Conservation (phyloP, 2,888 invertebrate species). For the Barypeithes pellucidus region DNA sequence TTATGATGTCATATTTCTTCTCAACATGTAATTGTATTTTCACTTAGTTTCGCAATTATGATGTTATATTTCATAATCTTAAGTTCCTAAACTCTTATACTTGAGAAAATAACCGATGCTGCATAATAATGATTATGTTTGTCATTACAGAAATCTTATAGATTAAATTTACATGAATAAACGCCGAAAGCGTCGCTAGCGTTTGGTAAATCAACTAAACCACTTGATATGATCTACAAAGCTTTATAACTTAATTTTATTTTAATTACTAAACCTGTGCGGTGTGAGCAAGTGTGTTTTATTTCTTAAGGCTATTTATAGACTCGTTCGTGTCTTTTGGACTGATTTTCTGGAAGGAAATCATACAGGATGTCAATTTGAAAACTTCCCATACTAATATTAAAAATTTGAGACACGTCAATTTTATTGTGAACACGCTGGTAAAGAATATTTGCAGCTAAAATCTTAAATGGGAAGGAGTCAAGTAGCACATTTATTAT, state of each 20-base stretch:
- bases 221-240: not conserved
- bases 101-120: not conserved
- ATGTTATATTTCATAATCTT: not conserved
- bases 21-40: not conserved
- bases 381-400: too few relatives aligned
- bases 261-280: not conserved
- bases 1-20: too few relatives aligned
- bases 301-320: not conserved
- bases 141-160: not conserved
- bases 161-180: constrained; percentile 5
- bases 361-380: too few relatives aligned
- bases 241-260: not conserved
- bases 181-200: not conserved
- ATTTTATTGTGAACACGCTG: too few relatives aligned
- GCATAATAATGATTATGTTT: not conserved
- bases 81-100: not conserved
- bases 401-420: too few relatives aligned
- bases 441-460: too few relatives aligned
- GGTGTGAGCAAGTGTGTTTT: not conserved
- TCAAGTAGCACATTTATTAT: too few relatives aligned
- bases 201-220: not conserved
- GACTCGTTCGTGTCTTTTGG: too few relatives aligned
- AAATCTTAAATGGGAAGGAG: too few relatives aligned
- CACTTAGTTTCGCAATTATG: not conserved
- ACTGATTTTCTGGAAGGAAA: too few relatives aligned